These are phyloP conservation scores for Pristionchus entomophagus DNA, from an alignment of 2,888 invertebrate genomes.

Conservation along the genomic window DNA sequence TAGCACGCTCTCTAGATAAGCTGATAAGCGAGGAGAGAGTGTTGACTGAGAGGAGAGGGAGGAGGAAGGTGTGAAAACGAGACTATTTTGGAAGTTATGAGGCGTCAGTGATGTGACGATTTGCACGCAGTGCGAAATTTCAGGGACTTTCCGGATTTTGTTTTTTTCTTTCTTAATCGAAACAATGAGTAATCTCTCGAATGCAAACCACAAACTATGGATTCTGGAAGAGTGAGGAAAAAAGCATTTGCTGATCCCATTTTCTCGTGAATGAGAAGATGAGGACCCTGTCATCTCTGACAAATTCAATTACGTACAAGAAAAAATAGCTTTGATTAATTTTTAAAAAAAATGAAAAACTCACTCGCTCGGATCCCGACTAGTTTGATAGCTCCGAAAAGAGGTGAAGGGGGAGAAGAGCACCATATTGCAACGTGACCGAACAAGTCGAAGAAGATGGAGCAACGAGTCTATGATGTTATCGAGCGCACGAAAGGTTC, in stretches of 20 bases:
- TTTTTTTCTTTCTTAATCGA: too few species aligned
- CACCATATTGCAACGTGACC: not conserved
- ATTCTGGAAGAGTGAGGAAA: too few species aligned
- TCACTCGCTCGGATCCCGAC: not conserved
- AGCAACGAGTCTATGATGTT: too few species aligned
- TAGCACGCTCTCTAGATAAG: not conserved
- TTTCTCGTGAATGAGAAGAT: too few species aligned
- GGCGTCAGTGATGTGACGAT: not conserved
- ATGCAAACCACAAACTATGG: too few species aligned
- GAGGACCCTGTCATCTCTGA: too few species aligned
- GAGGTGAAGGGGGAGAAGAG: not conserved
- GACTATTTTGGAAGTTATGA: conserved; percentile 30
- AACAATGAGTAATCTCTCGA: too few species aligned
- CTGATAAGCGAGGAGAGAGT: conserved; percentile 1
- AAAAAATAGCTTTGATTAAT: too few species aligned
- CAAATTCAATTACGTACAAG: too few species aligned
- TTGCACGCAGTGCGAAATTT: not conserved
- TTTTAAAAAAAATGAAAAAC: not conserved
- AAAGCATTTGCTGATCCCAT: too few species aligned
- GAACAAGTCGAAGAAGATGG: not conserved
- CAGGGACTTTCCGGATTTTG: not conserved
- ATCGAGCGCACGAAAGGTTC: too few species aligned
- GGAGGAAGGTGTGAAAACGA: not conserved
- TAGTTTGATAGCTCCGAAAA: not conserved
- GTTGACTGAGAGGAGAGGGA: not conserved